Conservation (phyloP, 2,113 vertebrate genomes). For the Oxyruncus cristatus region DNA sequence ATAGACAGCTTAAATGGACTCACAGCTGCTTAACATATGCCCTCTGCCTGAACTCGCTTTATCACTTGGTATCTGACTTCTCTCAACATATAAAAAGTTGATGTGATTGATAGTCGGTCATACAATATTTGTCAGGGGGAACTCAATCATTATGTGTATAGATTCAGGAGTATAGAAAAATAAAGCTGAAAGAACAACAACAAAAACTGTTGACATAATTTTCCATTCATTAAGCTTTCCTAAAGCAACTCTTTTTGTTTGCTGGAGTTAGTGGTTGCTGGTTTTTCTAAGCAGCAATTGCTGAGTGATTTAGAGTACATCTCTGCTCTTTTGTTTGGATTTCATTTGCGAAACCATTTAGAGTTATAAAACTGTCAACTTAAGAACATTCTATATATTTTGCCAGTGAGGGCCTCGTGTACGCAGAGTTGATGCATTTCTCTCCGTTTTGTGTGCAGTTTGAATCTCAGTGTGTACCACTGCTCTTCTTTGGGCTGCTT, state of each 20-base stretch:
- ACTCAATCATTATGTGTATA: not conserved
- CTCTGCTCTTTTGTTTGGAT: conserved; percentile 55
- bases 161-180: not conserved
- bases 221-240: not conserved
- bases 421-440: not conserved
- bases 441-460: not conserved
- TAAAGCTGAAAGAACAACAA: not conserved
- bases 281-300: conserved; percentile 38
- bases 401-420: not conserved
- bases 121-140: not conserved
- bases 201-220: not conserved
- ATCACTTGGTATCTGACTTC: conserved; percentile 49
- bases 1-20: not conserved
- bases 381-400: conserved; percentile 28
- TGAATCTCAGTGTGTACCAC: not conserved
- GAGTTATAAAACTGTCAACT: conserved; percentile 59
- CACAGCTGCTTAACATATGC: conserved; percentile 62
- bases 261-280: conserved; percentile 20
- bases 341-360: conserved; percentile 41
- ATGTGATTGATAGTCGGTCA: conserved; percentile 6
- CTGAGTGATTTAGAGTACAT: conserved; percentile 50
- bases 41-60: conserved; percentile 62
- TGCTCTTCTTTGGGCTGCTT: not conserved
- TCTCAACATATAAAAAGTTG: conserved; percentile 27
- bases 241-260: conserved; percentile 12